Base-by-base conservation (phyloP, 2,113 vertebrate species). In the Gadus macrocephalus region DNA sequence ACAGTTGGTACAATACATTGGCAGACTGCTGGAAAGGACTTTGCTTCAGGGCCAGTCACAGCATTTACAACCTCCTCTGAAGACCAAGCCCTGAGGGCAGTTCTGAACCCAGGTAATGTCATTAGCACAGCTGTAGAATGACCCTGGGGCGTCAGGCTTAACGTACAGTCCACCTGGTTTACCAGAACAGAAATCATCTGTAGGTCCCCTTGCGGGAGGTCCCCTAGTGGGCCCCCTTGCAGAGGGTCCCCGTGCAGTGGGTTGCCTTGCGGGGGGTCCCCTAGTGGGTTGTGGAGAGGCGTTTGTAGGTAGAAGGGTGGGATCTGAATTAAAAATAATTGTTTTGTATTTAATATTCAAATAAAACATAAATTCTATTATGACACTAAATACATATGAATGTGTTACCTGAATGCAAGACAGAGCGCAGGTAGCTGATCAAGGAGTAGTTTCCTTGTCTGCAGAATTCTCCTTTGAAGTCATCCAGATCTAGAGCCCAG, bases 401-500 rank as follows among this genome's bases (percentile, higher is more conserved):
- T 25, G 4, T 4, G 31, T 73, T 69, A 91, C 89, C 81, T 66
- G 38, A 66, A 35, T 25, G 56, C 28, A 94, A 77, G 17, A 88
- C 81, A 17, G 76, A 82, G 38, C 82, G 87, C 20, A 94, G 84
- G 31, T 89, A 68, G 1, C 7, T 81, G 76, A 91, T 91, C 38
- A 94, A 85, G 15, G 90, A 75, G 64, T 89, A 92, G 17, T 75
- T 85, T 59, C 91, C 91, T 70, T 91, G 69, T 64, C 77, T 77
- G 69, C 93, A 94, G 79, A 91, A 94, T 65, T 87, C 79, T 66
- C 92, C 93, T 3, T 66, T 66, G 60, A 94, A 94, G 78, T 94
- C 93, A 73, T 95, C 93, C 59, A 95, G 74, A 67, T 93, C 92
- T 71, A 95, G 76, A 76, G 91, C 67, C 92, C 92, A 95, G 61